Evolutionary conservation across 2,797 vertebrate species (phyloP).

Genomic region (Australoheros facetus): DNA sequence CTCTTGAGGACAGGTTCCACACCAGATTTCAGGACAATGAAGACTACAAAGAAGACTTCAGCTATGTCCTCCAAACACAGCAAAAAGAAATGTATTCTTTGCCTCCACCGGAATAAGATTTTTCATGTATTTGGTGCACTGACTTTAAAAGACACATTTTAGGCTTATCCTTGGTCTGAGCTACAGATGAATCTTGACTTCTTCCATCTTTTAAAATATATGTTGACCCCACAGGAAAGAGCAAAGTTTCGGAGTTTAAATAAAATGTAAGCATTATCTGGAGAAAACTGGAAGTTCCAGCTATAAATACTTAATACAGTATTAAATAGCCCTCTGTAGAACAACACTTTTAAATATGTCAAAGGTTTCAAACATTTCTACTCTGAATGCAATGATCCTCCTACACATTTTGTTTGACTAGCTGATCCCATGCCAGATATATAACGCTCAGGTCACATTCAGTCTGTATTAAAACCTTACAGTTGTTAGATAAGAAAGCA

Average conservation of each 20-base stretch:
- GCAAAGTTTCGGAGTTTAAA: not conserved
- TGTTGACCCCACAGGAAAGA: not conserved
- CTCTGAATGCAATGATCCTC: not conserved
- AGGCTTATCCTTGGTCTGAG: slow-evolving; percentile 20
- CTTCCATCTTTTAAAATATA: not conserved
- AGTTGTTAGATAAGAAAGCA: slow-evolving; percentile 18
- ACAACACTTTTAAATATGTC: not conserved
- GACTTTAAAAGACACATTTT: slow-evolving; percentile 24
- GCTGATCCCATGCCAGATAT: not conserved
- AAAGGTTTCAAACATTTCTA: not conserved
- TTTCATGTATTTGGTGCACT: not conserved
- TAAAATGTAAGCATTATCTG: not conserved
- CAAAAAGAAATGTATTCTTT: not conserved
- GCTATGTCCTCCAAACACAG: not conserved
- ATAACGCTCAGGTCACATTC: slow-evolving; percentile 26
- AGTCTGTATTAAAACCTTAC: slow-evolving; percentile 6
- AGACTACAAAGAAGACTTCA: not conserved
- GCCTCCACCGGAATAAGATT: not conserved
- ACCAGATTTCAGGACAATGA: not conserved
- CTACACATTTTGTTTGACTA: not conserved
- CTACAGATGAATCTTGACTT: not conserved
- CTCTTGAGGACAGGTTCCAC: not conserved
- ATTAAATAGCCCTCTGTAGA: not conserved
- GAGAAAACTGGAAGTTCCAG: not conserved
- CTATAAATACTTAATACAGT: not conserved